Base-by-base conservation (phyloP, 1,140 invertebrate genomes). In the Mercenaria mercenaria region DNA sequence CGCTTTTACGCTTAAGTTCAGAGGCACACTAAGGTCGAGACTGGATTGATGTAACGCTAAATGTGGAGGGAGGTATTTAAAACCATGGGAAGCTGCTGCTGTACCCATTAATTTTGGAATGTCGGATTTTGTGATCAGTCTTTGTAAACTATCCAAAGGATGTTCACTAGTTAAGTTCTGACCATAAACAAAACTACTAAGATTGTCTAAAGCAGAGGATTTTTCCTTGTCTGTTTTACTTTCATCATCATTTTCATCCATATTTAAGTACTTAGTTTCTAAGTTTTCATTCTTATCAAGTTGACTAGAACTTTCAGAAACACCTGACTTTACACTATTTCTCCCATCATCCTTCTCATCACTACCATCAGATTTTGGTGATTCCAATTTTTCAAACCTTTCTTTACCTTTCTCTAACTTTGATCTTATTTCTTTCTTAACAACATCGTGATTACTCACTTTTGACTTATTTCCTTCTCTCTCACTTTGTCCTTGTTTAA, bases 61-160 rank as follows among this genome's bases (percentile, higher is more conserved):
- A 59, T 87, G 77, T 79, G 74, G 88, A 15, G 84, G 89, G 18
- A 88, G 88, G 67, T 80, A 90, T 88, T 87, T 90, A 29, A 89
- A 67, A 79, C 32, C 79, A 72, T 43, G 83, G 69, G 85, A 77
- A 59, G 43, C 72, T 18, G 69, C 47, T 34, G 50, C 86, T 34
- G 56, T 81, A n/a, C 83, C 80, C 29, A 90, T 79, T 41, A 93
- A 72, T 76, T 91, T 92, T 76, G 93, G 97, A 61, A 97, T 98
- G 96, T 99, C 98, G 91, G 98, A 98, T 96, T 99, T 99, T 95
- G 99, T 98, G 96, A 99, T 98, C 18, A 99, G 97, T 95, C 99
- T 99, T 94, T 99, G 98, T 64, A 99, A 96, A 11, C 98, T 98
- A 18, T 98, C 98, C 89, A 99, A 95, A 29, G 99, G 99, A 91